Evolutionary conservation across 2,797 vertebrate genomes (phyloP).

Genomic region (Pseudocheirus occidentalis): DNA sequence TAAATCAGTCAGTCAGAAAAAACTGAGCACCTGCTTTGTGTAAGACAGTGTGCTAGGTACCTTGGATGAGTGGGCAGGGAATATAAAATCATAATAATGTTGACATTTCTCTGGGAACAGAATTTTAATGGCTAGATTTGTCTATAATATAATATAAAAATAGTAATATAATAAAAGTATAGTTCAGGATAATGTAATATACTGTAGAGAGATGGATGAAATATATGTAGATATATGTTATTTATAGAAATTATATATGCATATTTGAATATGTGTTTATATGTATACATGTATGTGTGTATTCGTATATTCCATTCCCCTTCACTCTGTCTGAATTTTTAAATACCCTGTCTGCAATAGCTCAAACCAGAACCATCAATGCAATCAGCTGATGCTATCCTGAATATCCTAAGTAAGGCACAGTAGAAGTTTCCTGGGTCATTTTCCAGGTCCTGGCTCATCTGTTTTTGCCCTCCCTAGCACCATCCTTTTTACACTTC

Average conservation of each 20-base stretch:
- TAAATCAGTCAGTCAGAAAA: constrained; percentile 22
- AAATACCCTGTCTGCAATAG: background rate
- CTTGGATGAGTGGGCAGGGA: background rate
- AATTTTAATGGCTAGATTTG: background rate
- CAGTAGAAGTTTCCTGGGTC: background rate
- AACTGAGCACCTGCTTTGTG: background rate
- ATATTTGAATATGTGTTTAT: background rate
- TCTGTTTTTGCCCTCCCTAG: background rate
- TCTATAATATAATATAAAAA: background rate
- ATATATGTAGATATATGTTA: background rate
- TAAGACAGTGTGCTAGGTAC: background rate
- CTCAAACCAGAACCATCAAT: background rate
- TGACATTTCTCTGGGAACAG: background rate
- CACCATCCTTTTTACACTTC: background rate
- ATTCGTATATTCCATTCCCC: no score
- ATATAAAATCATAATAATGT: background rate
- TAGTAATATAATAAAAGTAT: background rate
- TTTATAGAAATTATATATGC: background rate
- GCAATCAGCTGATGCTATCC: background rate
- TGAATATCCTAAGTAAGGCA: background rate
- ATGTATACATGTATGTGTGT: no score
- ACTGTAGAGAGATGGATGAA: background rate
- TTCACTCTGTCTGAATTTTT: background rate
- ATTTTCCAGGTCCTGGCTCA: background rate
- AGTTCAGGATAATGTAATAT: no score